These are phyloP conservation scores for Pachliopta kotzebuea DNA, from an alignment of 2,888 invertebrate genomes.

Conservation along the genomic window DNA sequence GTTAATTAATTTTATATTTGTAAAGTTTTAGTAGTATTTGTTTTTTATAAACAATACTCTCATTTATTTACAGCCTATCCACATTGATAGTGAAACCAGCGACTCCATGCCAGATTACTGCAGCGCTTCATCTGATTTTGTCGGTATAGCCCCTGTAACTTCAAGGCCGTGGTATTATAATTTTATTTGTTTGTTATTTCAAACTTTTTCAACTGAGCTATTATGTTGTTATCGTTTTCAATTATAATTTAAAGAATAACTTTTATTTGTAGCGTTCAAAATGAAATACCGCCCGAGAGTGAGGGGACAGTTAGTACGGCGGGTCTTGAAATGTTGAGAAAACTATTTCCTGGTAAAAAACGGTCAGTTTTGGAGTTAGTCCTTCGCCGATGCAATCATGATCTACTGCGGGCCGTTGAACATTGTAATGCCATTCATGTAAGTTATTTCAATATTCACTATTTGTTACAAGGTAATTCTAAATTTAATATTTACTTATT, in stretches of 20 bases:
- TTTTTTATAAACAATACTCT: background rate
- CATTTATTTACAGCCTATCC: slow-evolving; percentile 56
- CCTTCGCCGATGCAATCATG: slow-evolving; percentile 95
- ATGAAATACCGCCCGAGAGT: slow-evolving; percentile 49
- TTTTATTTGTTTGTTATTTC: background rate
- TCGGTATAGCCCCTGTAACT: slow-evolving; percentile 44
- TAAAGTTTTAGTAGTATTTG: too few relatives aligned
- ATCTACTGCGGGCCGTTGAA: slow-evolving; percentile 93
- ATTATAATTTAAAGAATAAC: too few relatives aligned
- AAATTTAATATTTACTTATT: background rate
- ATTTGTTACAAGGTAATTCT: background rate
- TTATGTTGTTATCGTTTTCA: slow-evolving; percentile 8
- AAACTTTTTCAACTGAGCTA: background rate
- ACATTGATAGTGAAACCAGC: slow-evolving; percentile 75
- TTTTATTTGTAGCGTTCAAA: slow-evolving; percentile 34
- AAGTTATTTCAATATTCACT: slow-evolving; percentile 32
- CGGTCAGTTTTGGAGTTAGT: slow-evolving; percentile 93
- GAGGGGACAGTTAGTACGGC: slow-evolving; percentile 83
- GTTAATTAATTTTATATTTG: background rate
- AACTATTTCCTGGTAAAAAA: slow-evolving; percentile 94
- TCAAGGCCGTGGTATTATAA: slow-evolving; percentile 31
- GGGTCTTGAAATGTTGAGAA: slow-evolving; percentile 90
- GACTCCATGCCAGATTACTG: slow-evolving; percentile 72
- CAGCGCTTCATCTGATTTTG: slow-evolving; percentile 62
- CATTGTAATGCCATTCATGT: slow-evolving; percentile 84